Base-by-base conservation (phyloP, 1,140 invertebrate species). In the Pseudomyrmex sp. region DNA sequence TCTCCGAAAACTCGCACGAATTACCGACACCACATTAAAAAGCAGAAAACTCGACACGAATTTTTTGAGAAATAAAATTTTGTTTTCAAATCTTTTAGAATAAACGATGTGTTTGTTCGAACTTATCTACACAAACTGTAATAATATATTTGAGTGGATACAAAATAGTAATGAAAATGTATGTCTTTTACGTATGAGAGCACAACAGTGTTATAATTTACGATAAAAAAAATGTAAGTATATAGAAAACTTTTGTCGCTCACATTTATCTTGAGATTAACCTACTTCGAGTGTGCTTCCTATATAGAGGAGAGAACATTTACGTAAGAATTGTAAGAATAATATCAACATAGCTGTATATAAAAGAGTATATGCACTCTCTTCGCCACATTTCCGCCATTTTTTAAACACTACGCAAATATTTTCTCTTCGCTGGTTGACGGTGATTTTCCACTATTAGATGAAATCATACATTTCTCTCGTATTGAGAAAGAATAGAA, bases 11-110 rank as follows among this genome's bases (percentile, higher is more conserved):
- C 52, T 58, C 63, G 75, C 18, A 20, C 44, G 26, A 80, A 72
- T 72, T 80, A 61, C 35, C 23, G 65, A n/a, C 10, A 59, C 13
- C 18, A 26, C 18, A 26, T 79, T 79, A 50, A 59, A 58, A 20
- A 59, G 15, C n/a, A 20, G 54, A 10, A 61, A 79, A 18, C 35
- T 80, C 13, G 66, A 72, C 65, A 61, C 35, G n/a, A 68, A 70
- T 80, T 12, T 8, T n/a, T 72, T 23, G 62, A 68, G 66, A 77
- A 68, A 77, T 77, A 26, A 9, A 68, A 54, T 54, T 35, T 35
- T 54, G 62, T 48, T 23, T 68, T 5, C 18, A 9, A 73, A 48
- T 20, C 15, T 15, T 48, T 52, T 72, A 1, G 59, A 75, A 75
- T 35, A 26, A 26, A 50, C 44, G 46, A 54, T 4, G 48, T 35